phyloP scores from a whole-genome alignment of 1,140 invertebrate genomes.

The Hylaeus anthracinus region DNA sequence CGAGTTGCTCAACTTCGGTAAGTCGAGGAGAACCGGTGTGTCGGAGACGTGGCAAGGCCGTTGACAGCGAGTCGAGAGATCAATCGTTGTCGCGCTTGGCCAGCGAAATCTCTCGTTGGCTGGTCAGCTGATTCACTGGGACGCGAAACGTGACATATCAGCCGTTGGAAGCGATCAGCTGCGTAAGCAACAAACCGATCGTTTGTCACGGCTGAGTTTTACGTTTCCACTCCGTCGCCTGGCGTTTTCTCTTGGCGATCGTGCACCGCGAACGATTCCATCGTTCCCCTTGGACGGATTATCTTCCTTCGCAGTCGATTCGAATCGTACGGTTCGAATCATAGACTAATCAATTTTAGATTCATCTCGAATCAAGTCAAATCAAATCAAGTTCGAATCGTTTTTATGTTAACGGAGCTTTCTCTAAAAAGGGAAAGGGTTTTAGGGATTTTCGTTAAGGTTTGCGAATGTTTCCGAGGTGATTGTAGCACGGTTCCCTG shows the following conservation, averaged over 20 bases:
- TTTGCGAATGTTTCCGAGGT: no score
- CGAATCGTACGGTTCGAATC: no score
- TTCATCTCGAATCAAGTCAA: no score
- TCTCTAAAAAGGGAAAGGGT: no score
- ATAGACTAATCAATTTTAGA: no score
- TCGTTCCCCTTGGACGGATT: no score
- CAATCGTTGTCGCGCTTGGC: conserved; percentile 60
- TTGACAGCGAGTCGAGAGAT: conserved; percentile 50
- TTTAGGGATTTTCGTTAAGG: no score
- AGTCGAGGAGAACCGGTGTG: conserved; percentile 60
- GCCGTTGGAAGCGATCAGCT: conserved; percentile 5
- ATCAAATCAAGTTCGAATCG: no score
- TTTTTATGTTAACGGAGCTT: no score
- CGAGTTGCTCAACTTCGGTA: conserved; percentile 58
- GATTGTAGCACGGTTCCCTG: no score
- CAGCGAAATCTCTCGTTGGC: conserved; percentile 44
- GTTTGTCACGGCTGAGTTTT: not conserved
- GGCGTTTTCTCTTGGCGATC: not conserved
- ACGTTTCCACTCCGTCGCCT: not conserved
- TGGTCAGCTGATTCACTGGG: conserved; percentile 53
- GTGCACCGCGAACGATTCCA: no score
- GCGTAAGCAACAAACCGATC: not conserved
- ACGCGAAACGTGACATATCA: not conserved
- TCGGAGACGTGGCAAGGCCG: conserved; percentile 50
- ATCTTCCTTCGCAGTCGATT: no score